Evolutionary conservation across 2,888 invertebrate species (phyloP), one percentile per base, ranked within the genome.

Genomic region (Pyrrhia umbra): DNA sequence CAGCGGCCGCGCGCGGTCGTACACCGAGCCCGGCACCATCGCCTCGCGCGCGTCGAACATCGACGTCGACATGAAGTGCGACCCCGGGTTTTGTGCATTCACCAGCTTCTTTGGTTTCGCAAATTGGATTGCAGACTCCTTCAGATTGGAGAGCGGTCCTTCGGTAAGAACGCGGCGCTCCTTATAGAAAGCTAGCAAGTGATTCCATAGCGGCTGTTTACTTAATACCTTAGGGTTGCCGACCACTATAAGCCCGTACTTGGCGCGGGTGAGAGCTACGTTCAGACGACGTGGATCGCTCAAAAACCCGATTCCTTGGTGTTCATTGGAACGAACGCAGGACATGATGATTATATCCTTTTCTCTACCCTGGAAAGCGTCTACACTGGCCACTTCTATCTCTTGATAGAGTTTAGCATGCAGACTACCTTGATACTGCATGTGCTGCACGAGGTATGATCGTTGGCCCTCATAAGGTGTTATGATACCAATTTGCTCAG

Each of bases 321-420:
- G 98, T 87, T 99, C 99, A 88, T 99, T 99, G 6, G 99, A 99
- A 54, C 99, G 96, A 2, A 99, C 99, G 92, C 99, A 99, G 0
- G 99, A 99, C 97, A 99, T 98, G 56, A 99, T 99, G 77, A 99
- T 99, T 62, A 99, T 98, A 87, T 99, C 99, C 87, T 99, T 99
- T 88, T 99, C 99, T 50, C 99, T 96, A 0, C 99, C 99, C 91
- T 99, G 99, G 91, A 99, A 99, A 0, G 99, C 99, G 91, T 99
- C 99, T 2, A 99, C 99, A 92, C 99, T 99, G 8, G 99, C 99
- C 0, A 99, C 99, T 93, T 99, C 99, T 58, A 99, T 99, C 88
- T 99, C 99, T 93, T 99, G 97, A 89, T 99, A 99, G 0, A 99
- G 95, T 87, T 99, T 99, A 37, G 98, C 97, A 88, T 99, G 99